Base-by-base conservation (phyloP, 1,140 invertebrate species). In the Dysdera silvatica region DNA sequence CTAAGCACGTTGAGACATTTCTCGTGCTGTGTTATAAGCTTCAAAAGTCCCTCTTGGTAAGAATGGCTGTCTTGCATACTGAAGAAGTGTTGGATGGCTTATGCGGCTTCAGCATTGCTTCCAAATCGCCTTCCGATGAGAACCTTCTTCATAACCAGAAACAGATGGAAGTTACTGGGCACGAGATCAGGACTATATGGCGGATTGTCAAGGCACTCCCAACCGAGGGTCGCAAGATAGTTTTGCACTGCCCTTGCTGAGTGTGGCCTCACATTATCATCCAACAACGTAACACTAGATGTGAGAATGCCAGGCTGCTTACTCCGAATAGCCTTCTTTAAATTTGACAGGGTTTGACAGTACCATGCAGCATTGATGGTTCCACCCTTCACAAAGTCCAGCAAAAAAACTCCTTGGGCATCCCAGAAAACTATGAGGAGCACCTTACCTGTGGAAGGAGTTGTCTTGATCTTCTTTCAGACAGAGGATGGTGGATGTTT, bases 361-460 rank as follows among this genome's bases (percentile, higher is more conserved):
- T 49, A 26, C 47, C 7, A 29, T n/a, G 18, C 29, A 49, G 20
- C 47, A 49, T 49, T 49, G 47, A 49, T 49, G 47, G 47, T 49
- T 4, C 47, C 47, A 49, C 7, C 47, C 26, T 49, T 18, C 47
- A 49, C 26, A 49, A 20, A 29, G 23, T 31, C 1, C 4, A 49
- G 47, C 3, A 49, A 49, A 23, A 49, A 49, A 49, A 49, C 3
- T 49, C 47, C 47, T 49, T 49, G 7, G 18, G 47, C 23, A 28
- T 49, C 47, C 47, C 47, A 23, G 47, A 49, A 49, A 49, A 31
- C 47, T 49, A 28, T 49, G 47, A 23, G 24, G 47, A 49, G 47
- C 47, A 49, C 47, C 29, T 49, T 49, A 49, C 3, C 24, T 49
- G 47, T 26, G 51, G 45, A 43, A 48, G 53, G 8, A 35, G 35